Evolutionary conservation across 2,797 vertebrate species (phyloP), one percentile per base, ranked within the genome.

Genomic region (Acipenser ruthenus): DNA sequence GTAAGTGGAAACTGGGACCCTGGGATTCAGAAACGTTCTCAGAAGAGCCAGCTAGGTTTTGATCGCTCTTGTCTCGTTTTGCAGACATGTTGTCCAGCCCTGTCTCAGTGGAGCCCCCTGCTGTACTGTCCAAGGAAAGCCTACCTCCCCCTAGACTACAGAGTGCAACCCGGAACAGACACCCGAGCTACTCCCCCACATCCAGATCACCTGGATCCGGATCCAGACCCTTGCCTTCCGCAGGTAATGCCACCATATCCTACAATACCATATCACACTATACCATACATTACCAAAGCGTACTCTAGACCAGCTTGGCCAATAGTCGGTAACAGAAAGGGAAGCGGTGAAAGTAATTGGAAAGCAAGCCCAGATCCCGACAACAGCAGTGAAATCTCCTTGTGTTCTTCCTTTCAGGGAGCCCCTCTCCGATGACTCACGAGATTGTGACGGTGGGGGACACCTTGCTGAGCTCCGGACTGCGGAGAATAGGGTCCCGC

Each of bases 381-480:
- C 37, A 56, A 4, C 8, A 1, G 10, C 1, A 10, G 11, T 18
- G 66, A 60, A 58, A 5, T 71, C 15, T 18, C 15, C 67, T 60
- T n/a, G 1, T 62, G 58, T 50, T 0, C 74, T 49, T 70, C 51
- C 8, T 8, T 37, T 37, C 69, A 99, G 96, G 93, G 72, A 93
- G 87, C 64, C 88, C 89, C 52, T 86, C 87, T 13, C 93, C 91
- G 13, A 84, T 90, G 78, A 90, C 89, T 70, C 95, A 95, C 67
- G 93, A 95, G 79, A 91, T 92, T 50, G 93, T 96, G 77, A 94
- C 94, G 6, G 92, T 95, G 56, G 93, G 93, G 58, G 95, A 98
- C 68, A 92, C 93, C 60, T 74, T 93, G 63, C 87, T 93, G 1
- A 95, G 90, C 68, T 91, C 92, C 0, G 82, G 88, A 67, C 84